Conservation (phyloP, 1,140 invertebrate genomes). For the Atta texana region DNA sequence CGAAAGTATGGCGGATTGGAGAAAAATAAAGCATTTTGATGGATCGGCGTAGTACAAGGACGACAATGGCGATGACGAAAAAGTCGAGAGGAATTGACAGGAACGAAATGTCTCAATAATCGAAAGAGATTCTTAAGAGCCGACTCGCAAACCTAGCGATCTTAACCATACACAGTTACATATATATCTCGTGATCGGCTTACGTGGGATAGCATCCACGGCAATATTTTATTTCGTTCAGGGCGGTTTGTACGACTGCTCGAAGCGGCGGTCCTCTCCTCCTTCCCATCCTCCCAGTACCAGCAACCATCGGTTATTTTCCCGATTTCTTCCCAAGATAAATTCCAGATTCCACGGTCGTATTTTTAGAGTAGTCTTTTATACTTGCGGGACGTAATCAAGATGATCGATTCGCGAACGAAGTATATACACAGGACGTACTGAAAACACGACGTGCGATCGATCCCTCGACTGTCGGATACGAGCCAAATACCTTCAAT, state of each 20-base stretch:
- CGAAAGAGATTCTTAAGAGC: slow-evolving; percentile 65
- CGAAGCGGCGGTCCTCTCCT: neutral
- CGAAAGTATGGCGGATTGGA: neutral
- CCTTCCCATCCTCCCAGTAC: neutral
- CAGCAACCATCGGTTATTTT: slow-evolving; percentile 56
- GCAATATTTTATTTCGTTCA: slow-evolving; percentile 64
- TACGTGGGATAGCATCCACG: slow-evolving; percentile 74
- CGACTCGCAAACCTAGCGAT: slow-evolving; percentile 43
- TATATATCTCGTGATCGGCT: slow-evolving; percentile 76
- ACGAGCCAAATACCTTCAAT: slow-evolving; percentile 59
- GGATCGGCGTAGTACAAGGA: neutral
- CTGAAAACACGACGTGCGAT: slow-evolving; percentile 55
- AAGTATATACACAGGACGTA: slow-evolving; percentile 28
- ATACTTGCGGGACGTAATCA: slow-evolving; percentile 61
- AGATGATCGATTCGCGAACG: slow-evolving; percentile 59
- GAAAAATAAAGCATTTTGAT: slow-evolving; percentile 48
- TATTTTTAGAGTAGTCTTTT: slow-evolving; percentile 57
- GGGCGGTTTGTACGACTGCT: slow-evolving; percentile 40
- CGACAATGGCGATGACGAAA: slow-evolving; percentile 38
- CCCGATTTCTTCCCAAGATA: slow-evolving; percentile 61
- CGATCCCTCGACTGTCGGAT: slow-evolving; percentile 33
- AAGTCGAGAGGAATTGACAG: slow-evolving; percentile 63
- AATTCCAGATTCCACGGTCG: slow-evolving; percentile 69
- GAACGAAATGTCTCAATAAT: slow-evolving; percentile 78
- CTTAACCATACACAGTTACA: slow-evolving; percentile 63